Conservation (phyloP, 2,113 vertebrate genomes). For the Chaetodon auriga region DNA sequence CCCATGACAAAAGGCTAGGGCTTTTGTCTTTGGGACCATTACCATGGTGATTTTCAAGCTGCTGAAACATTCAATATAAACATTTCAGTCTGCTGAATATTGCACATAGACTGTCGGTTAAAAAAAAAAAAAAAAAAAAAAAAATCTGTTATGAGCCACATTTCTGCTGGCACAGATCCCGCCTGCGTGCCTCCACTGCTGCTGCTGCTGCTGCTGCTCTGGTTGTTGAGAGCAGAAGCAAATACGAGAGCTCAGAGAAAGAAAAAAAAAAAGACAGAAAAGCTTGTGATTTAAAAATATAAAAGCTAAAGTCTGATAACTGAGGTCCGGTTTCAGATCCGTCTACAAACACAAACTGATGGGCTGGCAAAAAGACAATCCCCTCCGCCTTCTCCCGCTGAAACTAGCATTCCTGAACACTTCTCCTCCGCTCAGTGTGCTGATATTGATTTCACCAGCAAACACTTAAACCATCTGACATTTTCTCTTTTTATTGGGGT, state of each 20-base stretch:
- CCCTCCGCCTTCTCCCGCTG: background rate
- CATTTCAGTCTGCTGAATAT: slow-evolving; percentile 64
- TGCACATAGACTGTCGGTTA: slow-evolving; percentile 51
- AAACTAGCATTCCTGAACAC: background rate
- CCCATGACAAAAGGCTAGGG: slow-evolving; percentile 74
- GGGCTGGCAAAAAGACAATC: slow-evolving; percentile 71
- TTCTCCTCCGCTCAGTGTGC: background rate
- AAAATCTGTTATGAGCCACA: slow-evolving; percentile 46
- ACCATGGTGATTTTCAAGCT: slow-evolving; percentile 71
- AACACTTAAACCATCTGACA: slow-evolving; percentile 23
- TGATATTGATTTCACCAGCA: slow-evolving; percentile 24
- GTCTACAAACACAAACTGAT: slow-evolving; percentile 54
- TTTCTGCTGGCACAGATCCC: slow-evolving; percentile 43
- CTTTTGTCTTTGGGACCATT: slow-evolving; percentile 78
- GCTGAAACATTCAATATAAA: slow-evolving; percentile 77
- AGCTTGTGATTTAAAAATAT: slow-evolving; percentile 68
- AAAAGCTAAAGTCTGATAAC: slow-evolving; percentile 59
- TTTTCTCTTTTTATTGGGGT: slow-evolving; percentile 16
- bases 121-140: slow-evolving; percentile 61
- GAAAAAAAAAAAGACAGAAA: slow-evolving; percentile 22
- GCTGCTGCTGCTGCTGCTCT: background rate
- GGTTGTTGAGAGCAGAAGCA: slow-evolving; percentile 19
- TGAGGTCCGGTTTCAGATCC: slow-evolving; percentile 58
- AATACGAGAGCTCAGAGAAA: slow-evolving; percentile 33
- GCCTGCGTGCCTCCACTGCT: background rate